Conservation (phyloP, 1,140 invertebrate genomes). For the Callitettix versicolor region DNA sequence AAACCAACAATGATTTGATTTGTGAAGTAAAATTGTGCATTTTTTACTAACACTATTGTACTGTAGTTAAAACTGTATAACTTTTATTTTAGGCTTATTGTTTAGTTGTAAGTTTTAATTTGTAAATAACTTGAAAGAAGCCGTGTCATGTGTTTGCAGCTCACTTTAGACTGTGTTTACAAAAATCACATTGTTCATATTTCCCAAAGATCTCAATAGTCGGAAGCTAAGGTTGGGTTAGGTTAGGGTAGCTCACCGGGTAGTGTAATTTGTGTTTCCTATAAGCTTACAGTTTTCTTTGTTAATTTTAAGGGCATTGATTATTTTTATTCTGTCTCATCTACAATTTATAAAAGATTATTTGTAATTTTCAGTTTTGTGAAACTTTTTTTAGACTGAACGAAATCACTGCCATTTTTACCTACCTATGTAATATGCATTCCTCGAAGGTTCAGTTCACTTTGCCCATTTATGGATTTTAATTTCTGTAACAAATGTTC, state of each 20-base stretch:
- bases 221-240: slow-evolving; percentile 7
- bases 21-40: no score
- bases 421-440: neutral
- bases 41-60: neutral
- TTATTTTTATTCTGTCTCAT: neutral
- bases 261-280: slow-evolving; percentile 8
- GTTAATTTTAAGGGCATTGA: slow-evolving; percentile 8
- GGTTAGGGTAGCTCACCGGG: slow-evolving; percentile 6
- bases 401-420: slow-evolving; percentile 5
- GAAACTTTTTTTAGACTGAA: slow-evolving; percentile 2
- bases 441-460: neutral
- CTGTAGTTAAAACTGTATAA: neutral
- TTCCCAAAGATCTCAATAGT: slow-evolving; percentile 12
- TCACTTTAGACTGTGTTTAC: slow-evolving; percentile 1
- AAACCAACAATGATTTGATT: no score
- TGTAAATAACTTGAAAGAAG: neutral
- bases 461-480: neutral
- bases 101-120: neutral
- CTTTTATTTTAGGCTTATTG: neutral
- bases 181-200: neutral
- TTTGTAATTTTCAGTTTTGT: neutral
- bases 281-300: neutral
- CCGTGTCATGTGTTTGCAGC: slow-evolving; percentile 6
- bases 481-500: neutral
- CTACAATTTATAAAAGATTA: neutral